Evolutionary conservation across 2,113 vertebrate genomes (phyloP), one percentile per base, ranked within the genome.

Genomic region (Macquaria ambigua): DNA sequence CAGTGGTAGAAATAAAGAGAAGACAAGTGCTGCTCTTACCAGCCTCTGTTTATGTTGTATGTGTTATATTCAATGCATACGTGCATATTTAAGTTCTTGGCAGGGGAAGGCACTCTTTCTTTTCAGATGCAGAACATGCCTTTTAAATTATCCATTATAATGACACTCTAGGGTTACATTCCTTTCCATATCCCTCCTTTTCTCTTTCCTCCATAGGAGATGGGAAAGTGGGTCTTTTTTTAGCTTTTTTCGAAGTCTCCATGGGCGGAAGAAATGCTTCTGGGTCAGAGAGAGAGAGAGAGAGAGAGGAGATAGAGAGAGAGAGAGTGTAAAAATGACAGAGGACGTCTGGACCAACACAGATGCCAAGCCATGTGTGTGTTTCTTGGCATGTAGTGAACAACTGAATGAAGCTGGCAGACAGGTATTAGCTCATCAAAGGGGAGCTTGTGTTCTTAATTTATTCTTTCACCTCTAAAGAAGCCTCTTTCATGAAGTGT

Each of bases 231-330:
- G 76, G 72, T 86, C 86, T 92, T 92, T 90, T 93, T 93, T 89
- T 92, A 94, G 91, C 87, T 82, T 90, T 82, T 69, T 77, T 88
- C 67, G 77, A 88, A 83, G 81, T 93, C 93, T 93, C 94, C 71
- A 80, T 84, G 90, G 94, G 85, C 34, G 12, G 77, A 87, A 52
- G 82, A 90, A 81, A 79, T 69, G 82, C 90, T 94, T 94, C 84
- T 94, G 89, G 94, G 93, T 95, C 94, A 94, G 55, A 82, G 68
- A 84, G 37, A 63, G 31, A 73, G 67, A 48, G 62, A 61, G 72
- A 53, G 59, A 64, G 52, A 89, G n/a, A n/a, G n/a, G n/a, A n/a
- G n/a, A n/a, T n/a, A n/a, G n/a, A 34, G 31, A 34, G 37, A 84
- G 31, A 73, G 67, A 48, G 62, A 61, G 72, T 67, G 77, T 28